Percentiles rank a stretch among this genome's conserved stretches.
Evolutionary conservation across 2,113 vertebrate genomes (phyloP).

Genomic region (Fulmarus glacialis): DNA sequence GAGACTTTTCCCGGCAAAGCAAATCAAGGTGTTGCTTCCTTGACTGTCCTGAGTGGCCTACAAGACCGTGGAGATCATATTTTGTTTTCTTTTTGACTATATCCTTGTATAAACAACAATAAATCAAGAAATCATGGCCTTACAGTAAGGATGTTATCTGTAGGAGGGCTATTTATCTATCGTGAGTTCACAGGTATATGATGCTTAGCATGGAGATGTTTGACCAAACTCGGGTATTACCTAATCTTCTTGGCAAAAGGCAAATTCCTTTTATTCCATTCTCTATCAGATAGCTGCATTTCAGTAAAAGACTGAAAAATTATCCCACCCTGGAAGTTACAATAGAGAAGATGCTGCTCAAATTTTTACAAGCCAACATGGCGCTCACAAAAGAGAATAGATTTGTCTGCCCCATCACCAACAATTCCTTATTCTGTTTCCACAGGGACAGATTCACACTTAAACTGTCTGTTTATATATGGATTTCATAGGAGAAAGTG

Average conservation of each 20-base stretch:
- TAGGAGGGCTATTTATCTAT: background rate
- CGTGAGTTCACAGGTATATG: background rate
- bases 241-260: background rate
- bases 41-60: background rate
- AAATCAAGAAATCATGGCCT: background rate
- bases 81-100: background rate
- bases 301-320: background rate
- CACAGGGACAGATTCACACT: background rate
- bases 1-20: background rate
- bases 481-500: background rate
- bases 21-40: background rate
- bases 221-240: background rate
- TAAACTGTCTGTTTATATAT: background rate
- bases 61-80: background rate
- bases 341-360: background rate
- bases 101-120: background rate
- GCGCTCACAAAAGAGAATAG: background rate
- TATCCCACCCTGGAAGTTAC: background rate
- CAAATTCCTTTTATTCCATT: background rate
- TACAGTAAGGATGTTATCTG: background rate
- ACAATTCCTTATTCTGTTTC: background rate
- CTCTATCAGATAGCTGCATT: background rate
- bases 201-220: background rate
- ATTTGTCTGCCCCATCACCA: background rate
- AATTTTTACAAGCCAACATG: background rate